Conservation (phyloP, 2,113 vertebrate species). For the Zosterops lateralis region DNA sequence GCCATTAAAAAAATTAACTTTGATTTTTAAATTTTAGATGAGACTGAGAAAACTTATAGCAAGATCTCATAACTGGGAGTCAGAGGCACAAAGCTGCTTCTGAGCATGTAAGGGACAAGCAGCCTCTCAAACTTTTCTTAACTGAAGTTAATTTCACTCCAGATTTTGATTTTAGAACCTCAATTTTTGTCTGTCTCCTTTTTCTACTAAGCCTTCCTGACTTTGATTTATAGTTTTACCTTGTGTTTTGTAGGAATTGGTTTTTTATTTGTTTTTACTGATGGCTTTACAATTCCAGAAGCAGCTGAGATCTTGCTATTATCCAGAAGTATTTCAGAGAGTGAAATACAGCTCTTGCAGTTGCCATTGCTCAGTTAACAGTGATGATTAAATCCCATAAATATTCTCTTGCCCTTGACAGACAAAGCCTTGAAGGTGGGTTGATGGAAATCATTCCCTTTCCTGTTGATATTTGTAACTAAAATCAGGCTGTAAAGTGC, state of each 20-base stretch:
- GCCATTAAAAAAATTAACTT: not conserved
- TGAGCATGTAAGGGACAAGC: not conserved
- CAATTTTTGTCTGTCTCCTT: not conserved
- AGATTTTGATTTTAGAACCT: not conserved
- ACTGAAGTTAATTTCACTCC: not conserved
- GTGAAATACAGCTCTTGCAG: not conserved
- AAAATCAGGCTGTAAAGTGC: constrained; percentile 1
- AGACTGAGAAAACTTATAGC: not conserved
- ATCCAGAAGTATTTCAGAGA: not conserved
- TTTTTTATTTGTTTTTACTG: not conserved
- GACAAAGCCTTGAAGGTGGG: not conserved
- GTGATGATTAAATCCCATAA: not conserved
- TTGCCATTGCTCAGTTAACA: not conserved
- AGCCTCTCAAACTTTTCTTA: not conserved
- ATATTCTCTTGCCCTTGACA: not conserved
- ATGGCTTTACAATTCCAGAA: not conserved
- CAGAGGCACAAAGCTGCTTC: not conserved
- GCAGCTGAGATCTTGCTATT: not conserved
- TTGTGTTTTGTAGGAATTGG: not conserved
- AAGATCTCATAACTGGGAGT: not conserved
- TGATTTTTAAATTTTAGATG: constrained; percentile 9
- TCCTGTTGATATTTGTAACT: not conserved
- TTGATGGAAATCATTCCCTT: not conserved
- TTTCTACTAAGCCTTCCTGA: not conserved
- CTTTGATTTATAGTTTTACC: not conserved